A percentile compares a stretch with the other conserved stretches of the same genome.
These are phyloP conservation scores for Drepana falcataria DNA, from an alignment of 2,888 invertebrate genomes.

Conservation along the genomic window DNA sequence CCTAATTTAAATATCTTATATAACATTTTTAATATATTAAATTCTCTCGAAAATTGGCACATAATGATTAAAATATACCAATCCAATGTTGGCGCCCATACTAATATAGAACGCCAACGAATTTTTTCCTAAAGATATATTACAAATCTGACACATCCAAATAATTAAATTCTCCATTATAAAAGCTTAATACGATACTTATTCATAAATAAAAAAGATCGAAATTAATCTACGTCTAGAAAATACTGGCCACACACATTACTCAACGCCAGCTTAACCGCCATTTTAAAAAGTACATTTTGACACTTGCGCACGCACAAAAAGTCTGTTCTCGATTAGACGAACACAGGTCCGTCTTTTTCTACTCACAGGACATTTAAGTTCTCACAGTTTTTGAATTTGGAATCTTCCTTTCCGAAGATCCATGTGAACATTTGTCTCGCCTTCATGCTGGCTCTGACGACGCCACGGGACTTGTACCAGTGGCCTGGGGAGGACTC, in stretches of 20 bases:
- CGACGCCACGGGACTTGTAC: conserved; percentile 91
- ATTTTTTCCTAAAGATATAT: not conserved
- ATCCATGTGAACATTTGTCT: conserved; percentile 95
- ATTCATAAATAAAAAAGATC: not conserved
- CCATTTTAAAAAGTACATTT: conserved; percentile 9
- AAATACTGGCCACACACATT: not conserved
- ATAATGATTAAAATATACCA: conserved; percentile 30
- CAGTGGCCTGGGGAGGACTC: conserved; percentile 83
- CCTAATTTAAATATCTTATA: conserved; percentile 21
- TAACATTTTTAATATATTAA: conserved; percentile 44
- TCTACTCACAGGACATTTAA: conserved; percentile 88
- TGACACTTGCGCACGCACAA: conserved; percentile 14
- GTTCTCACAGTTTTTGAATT: conserved; percentile 95
- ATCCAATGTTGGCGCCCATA: not conserved
- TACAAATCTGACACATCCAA: not conserved
- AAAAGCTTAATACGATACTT: not conserved
- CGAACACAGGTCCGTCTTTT: conserved; percentile 69
- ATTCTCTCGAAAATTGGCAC: conserved; percentile 70
- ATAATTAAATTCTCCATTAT: not conserved
- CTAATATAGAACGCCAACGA: not conserved
- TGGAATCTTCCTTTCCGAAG: conserved; percentile 93
- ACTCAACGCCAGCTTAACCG: not conserved
- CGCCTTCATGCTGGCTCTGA: conserved; percentile 93
- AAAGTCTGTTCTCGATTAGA: conserved; percentile 29
- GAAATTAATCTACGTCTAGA: not conserved